phyloP scores from a whole-genome alignment of 2,113 vertebrate species.

The Myrmecophaga tridactyla region DNA sequence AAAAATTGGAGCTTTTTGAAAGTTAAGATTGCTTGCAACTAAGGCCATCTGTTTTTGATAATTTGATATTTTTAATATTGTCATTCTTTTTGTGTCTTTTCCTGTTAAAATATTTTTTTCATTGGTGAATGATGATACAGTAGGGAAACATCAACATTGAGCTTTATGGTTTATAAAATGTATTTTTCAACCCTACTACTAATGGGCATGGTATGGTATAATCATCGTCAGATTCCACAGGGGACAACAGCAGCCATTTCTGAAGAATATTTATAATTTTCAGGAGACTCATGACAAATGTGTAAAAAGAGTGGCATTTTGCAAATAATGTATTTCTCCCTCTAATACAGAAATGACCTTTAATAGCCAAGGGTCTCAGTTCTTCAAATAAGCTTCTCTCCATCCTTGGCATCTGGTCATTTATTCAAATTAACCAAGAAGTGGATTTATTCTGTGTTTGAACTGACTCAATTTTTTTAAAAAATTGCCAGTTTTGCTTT shows the following conservation, averaged over 20 bases:
- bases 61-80: neutral
- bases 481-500: neutral
- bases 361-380: neutral
- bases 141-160: neutral
- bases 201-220: neutral
- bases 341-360: conserved; percentile 38
- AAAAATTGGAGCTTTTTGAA: neutral
- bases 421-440: conserved; percentile 26
- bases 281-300: neutral
- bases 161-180: neutral
- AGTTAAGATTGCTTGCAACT: neutral
- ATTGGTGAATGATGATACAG: neutral
- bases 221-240: neutral
- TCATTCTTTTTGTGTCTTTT: neutral
- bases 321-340: neutral
- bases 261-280: conserved; percentile 43
- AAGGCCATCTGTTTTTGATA: neutral
- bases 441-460: neutral
- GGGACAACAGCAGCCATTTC: neutral
- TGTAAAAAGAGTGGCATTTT: conserved; percentile 40
- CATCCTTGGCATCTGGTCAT: neutral
- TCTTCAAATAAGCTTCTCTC: neutral
- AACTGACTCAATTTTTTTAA: neutral
- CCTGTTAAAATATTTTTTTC: neutral
- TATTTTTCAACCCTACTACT: neutral